Percentiles rank a stretch among this genome's conserved stretches.
Evolutionary conservation across 2,797 vertebrate genomes (phyloP).

Genomic region (Micromesistius poutassou): DNA sequence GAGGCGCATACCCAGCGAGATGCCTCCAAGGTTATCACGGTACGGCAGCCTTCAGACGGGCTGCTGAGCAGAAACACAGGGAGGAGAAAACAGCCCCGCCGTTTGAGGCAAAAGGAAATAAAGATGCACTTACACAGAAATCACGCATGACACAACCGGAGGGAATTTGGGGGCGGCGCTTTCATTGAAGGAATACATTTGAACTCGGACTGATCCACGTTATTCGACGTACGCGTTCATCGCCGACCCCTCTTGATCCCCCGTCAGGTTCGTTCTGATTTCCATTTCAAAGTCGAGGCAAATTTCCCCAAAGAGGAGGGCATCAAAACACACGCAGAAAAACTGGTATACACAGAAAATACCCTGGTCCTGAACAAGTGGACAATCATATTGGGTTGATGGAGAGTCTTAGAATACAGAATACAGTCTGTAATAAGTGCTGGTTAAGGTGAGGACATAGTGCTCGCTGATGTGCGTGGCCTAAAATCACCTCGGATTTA

Average conservation of each 20-base stretch:
- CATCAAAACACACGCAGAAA: slow-evolving; percentile 14
- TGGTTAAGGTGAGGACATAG: neutral
- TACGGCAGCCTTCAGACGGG: slow-evolving; percentile 45
- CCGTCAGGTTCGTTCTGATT: slow-evolving; percentile 12
- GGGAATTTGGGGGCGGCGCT: slow-evolving; percentile 19
- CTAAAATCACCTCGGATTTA: neutral
- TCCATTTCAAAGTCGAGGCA: slow-evolving; percentile 1
- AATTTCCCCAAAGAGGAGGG: neutral
- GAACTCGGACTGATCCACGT: slow-evolving; percentile 23
- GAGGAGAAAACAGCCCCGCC: slow-evolving; percentile 16
- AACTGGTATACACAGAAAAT: slow-evolving; percentile 1
- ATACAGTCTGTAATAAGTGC: slow-evolving; percentile 33
- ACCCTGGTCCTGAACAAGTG: neutral
- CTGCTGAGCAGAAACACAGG: slow-evolving; percentile 40
- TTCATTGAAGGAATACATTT: slow-evolving; percentile 31
- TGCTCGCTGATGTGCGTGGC: neutral
- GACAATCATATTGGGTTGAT: slow-evolving; percentile 14
- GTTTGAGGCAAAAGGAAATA: slow-evolving; percentile 10
- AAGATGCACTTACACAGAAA: slow-evolving; percentile 27
- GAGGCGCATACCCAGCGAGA: neutral
- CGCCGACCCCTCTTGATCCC: slow-evolving; percentile 8
- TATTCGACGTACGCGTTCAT: slow-evolving; percentile 24
- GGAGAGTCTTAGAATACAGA: slow-evolving; percentile 68
- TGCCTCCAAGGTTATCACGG: slow-evolving; percentile 15
- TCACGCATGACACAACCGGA: slow-evolving; percentile 33